These are phyloP conservation scores for Megaleporinus macrocephalus DNA, from an alignment of 2,113 vertebrate species.

Conservation along the genomic window DNA sequence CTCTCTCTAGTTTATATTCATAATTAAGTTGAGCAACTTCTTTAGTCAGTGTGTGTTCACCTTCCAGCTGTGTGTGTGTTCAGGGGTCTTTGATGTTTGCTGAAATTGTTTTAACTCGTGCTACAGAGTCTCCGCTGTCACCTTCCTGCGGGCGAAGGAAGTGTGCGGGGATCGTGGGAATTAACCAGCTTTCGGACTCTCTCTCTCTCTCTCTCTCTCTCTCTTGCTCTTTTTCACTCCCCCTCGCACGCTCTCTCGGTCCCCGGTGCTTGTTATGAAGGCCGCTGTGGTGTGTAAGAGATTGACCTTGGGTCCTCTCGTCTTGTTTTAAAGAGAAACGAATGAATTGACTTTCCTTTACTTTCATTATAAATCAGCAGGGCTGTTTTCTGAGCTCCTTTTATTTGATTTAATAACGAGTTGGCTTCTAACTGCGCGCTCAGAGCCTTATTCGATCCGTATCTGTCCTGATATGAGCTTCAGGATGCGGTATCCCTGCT, in stretches of 20 bases:
- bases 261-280: no score
- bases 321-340: not conserved
- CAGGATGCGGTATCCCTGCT: no score
- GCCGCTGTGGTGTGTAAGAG: no score
- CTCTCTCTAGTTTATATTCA: no score
- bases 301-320: no score
- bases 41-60: no score
- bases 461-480: no score
- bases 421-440: not conserved
- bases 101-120: slow-evolving; percentile 56
- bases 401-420: not conserved
- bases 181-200: not conserved
- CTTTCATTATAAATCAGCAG: not conserved
- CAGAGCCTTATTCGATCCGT: no score
- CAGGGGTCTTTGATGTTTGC: slow-evolving; percentile 46
- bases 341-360: not conserved
- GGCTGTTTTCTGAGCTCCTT: not conserved
- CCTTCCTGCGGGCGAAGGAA: slow-evolving; percentile 54
- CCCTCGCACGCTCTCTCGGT: not conserved
- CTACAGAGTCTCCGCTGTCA: slow-evolving; percentile 41
- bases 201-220: not conserved
- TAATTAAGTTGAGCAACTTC: no score
- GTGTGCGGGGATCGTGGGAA: slow-evolving; percentile 14
- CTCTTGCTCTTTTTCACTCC: not conserved
- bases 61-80: not conserved